Conservation (phyloP, 2,113 vertebrate species). For the Protomyctophum bolini region DNA sequence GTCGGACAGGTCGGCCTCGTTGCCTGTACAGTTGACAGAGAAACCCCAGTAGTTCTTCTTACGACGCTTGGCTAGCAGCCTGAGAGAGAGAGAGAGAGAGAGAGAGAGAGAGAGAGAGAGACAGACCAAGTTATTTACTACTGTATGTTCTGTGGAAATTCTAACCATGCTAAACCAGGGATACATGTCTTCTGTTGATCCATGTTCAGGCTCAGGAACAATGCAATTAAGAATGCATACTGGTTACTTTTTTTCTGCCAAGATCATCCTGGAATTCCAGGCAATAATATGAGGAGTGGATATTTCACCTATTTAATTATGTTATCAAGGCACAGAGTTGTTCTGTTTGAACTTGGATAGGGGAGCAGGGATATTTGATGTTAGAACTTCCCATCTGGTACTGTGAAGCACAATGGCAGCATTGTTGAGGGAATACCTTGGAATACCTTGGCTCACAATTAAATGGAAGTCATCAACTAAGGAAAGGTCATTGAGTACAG, state of each 20-base stretch:
- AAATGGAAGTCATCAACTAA: constrained; percentile 34
- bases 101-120: background rate
- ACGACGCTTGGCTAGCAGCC: constrained; percentile 84
- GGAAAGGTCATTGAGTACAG: constrained; percentile 25
- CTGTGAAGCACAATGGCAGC: constrained; percentile 31
- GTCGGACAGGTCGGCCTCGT: constrained; percentile 85
- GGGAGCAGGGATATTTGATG: background rate
- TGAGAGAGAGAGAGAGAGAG: constrained; percentile 38
- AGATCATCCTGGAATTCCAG: background rate
- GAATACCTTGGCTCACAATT: constrained; percentile 34
- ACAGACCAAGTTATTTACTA: background rate
- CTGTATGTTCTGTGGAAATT: too few relatives aligned
- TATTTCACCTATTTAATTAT: constrained; percentile 10
- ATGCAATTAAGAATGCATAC: too few relatives aligned
- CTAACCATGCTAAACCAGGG: too few relatives aligned
- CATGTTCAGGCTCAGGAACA: too few relatives aligned
- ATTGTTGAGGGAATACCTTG: constrained; percentile 36
- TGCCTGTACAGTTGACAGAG: constrained; percentile 90
- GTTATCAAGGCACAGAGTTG: constrained; percentile 3
- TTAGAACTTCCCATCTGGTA: constrained; percentile 8
- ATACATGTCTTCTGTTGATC: too few relatives aligned
- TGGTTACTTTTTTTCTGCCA: background rate
- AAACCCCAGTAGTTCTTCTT: constrained; percentile 91
- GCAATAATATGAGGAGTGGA: background rate
- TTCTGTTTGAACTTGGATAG: constrained; percentile 2